Evolutionary conservation across 2,797 vertebrate genomes (phyloP), one percentile per base, ranked within the genome.

Genomic region (Garrulus glandarius): DNA sequence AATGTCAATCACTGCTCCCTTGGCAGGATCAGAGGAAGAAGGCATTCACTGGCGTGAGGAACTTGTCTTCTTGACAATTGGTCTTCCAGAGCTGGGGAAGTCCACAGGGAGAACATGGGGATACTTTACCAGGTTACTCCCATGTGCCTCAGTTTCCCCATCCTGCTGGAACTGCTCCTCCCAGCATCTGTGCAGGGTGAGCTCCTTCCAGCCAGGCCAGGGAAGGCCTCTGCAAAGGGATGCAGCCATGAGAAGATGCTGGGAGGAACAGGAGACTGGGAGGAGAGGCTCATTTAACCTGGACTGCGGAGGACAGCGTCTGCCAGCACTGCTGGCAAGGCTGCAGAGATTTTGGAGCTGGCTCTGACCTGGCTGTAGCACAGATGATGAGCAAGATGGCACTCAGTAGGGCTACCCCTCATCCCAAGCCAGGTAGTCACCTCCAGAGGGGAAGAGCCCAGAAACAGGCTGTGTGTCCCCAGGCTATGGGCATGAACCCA

Each of bases 301-400:
- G 87, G 89, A 95, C 93, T 95, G 95, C 69, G 6, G 95, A 94
- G 76, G 36, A 95, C 5, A 7, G 89, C 5, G 36, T 15, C 94
- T 97, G 95, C 93, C 95, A 97, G 93, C 87, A 78, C 61, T 95
- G 95, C 94, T 94, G 94, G 84, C 95, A 95, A 85, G 79, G 92
- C 92, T 94, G 93, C 65, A 0, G 89, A 80, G 76, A 57, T 50
- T 87, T 34, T 75, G 89, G 90, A 96, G 72, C 65, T 94, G 60
- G 49, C 82, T 92, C 75, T 91, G 74, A 87, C 89, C 94, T 50
- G 91, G 79, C 53, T 89, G 53, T 88, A 93, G 72, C 24, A 80
- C 0, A 5, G 93, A 87, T 92, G 71, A 83, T 3, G 5, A 89
- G 32, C 11, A 77, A 72, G 61, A 53, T 10, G 43, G 70, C 43